phyloP scores from a whole-genome alignment of 2,797 vertebrate species.

The Natrix natrix region DNA sequence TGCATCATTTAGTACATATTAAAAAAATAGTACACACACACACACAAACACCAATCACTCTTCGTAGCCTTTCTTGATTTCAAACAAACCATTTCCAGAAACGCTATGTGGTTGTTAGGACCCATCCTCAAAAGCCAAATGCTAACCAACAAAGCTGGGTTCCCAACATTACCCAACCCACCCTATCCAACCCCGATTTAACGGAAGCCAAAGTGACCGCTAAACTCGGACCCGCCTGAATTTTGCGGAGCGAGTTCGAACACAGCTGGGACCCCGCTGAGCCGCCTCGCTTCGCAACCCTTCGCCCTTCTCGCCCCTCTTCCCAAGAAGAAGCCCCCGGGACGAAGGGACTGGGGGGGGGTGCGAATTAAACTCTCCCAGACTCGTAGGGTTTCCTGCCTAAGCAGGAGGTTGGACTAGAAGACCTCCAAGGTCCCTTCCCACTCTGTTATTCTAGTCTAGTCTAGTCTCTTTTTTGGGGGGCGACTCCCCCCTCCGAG shows the following conservation, averaged over 20 bases:
- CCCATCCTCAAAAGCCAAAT: neutral
- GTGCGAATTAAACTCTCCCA: neutral
- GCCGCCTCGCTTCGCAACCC: neutral
- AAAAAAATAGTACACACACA: too few species aligned
- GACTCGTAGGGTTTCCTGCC: too few species aligned
- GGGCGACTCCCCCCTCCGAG: neutral
- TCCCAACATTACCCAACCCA: neutral
- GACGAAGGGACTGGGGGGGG: neutral
- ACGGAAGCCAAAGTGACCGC: neutral
- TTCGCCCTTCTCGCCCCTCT: neutral
- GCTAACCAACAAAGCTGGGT: neutral
- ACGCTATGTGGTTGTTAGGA: neutral
- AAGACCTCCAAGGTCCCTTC: too few species aligned
- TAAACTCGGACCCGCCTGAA: neutral
- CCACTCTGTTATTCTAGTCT: too few species aligned
- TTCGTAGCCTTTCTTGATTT: too few species aligned
- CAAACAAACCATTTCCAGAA: too few species aligned
- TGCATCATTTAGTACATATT: too few species aligned
- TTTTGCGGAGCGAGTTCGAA: neutral
- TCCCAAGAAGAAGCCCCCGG: neutral
- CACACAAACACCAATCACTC: too few species aligned
- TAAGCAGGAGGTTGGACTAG: too few species aligned
- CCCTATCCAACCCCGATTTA: neutral
- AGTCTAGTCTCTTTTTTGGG: too few species aligned
- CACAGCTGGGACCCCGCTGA: neutral